Evolutionary conservation across 1,140 invertebrate genomes (phyloP).

Genomic region (Nasonia giraulti): DNA sequence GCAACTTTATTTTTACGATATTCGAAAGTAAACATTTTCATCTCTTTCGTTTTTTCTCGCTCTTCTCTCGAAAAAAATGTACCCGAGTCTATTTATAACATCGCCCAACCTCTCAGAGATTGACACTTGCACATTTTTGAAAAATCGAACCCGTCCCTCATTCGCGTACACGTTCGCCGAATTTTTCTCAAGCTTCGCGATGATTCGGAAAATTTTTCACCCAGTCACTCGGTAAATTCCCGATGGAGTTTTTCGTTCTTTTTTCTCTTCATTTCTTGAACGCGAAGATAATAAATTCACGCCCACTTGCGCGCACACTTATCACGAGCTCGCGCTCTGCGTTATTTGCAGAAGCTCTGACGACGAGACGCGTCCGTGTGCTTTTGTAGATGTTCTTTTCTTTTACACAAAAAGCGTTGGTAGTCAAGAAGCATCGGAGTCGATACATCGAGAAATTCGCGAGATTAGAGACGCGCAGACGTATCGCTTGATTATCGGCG

Average conservation of each 20-base stretch:
- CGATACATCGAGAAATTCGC: not conserved
- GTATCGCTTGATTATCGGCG: too few relatives aligned
- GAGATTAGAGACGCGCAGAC: slow-evolving; percentile 7
- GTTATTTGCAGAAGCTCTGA: not conserved
- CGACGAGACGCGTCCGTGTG: not conserved
- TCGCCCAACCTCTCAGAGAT: too few relatives aligned
- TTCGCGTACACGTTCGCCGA: too few relatives aligned
- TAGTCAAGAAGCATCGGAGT: not conserved
- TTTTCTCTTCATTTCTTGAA: slow-evolving; percentile 30
- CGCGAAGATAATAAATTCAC: slow-evolving; percentile 36
- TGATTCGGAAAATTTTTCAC: not conserved
- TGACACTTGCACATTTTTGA: too few relatives aligned
- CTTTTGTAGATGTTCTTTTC: not conserved
- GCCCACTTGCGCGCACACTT: slow-evolving; percentile 9
- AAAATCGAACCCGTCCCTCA: too few relatives aligned
- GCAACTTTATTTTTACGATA: slow-evolving; percentile 1
- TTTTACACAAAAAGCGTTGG: slow-evolving; percentile 14
- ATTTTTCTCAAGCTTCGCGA: not conserved
- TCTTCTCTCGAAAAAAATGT: too few relatives aligned
- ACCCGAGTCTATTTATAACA: too few relatives aligned
- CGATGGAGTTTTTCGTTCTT: not conserved
- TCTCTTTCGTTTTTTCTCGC: not conserved
- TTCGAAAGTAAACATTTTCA: not conserved
- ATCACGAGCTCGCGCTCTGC: not conserved
- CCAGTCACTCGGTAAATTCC: not conserved